Evolutionary conservation across 1,140 invertebrate species (phyloP), one percentile per base, ranked within the genome.

Genomic region (Lasioglossum albipes): DNA sequence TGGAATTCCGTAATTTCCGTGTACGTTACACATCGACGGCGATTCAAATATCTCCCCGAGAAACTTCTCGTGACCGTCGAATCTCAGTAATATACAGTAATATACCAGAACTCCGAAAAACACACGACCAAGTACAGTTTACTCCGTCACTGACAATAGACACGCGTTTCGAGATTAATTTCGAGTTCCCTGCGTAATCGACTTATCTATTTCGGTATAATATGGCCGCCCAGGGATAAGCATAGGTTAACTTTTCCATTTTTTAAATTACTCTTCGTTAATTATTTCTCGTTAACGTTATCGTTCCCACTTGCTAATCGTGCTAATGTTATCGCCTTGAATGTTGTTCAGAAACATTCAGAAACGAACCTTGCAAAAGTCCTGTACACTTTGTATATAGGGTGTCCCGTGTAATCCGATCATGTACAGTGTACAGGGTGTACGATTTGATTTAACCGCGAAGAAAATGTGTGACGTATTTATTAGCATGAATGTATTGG

Each of bases 191-290:
- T 49, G 62, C 42, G 68, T 10, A 52, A 45, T 65, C 49, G 7
- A 52, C 64, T 27, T 49, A 52, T 73, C 57, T n/a, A 27, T 59
- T n/a, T 36, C 31, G 18, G 59, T 16, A 36, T 54, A 79, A 79
- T n/a, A 79, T 79, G 76, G 76, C 76, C 22, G 70, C 69, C 45
- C 27, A 77, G 20, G 45, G 31, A 10, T 59, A 6, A 52, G 18
- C 9, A 73, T 79, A 64, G n/a, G 45, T 78, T 78, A 78, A 71
- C 36, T 41, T 6, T 54, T 54, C 36, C 13, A 6, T 18, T 22
- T 16, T 27, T 49, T 18, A 49, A 9, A 59, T 49, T 4, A 16
- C 27, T 20, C 59, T 6, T 16, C 9, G 69, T 61, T 36, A 57
- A 68, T 18, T 36, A 2, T 57, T 31, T 36, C 22, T 45, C 18